Evolutionary conservation across 35 echinoderm and acorn worm species (phyloP).

Genomic region (Nesometra sesokonis): DNA sequence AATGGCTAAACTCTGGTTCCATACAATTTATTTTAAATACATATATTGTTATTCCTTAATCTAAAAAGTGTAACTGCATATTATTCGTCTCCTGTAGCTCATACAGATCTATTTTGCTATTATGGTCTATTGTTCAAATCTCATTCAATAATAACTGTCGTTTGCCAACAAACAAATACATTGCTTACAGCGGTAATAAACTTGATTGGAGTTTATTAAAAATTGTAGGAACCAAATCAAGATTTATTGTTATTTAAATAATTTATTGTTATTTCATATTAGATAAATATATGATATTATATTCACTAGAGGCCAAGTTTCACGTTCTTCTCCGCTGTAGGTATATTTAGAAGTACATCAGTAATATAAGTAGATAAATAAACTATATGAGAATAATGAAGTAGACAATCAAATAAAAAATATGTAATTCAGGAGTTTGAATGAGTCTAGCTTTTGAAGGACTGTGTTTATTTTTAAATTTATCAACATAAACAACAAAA

Average conservation of each 20-base stretch:
- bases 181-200: not conserved
- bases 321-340: not conserved
- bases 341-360: not conserved
- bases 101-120: not conserved
- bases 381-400: not conserved
- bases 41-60: not conserved
- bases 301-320: not conserved
- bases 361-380: not conserved
- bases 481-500: too few species aligned
- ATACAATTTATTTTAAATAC: not conserved
- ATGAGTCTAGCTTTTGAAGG: too few species aligned
- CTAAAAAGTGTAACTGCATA: not conserved
- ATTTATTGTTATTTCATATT: not conserved
- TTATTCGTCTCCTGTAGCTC: not conserved
- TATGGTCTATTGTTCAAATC: not conserved
- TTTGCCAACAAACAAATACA: not conserved
- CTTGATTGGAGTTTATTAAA: not conserved
- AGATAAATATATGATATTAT: not conserved
- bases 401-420: not conserved
- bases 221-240: not conserved
- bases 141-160: not conserved
- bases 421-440: not conserved
- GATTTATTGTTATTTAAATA: not conserved
- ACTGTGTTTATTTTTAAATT: too few species aligned
- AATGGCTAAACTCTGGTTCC: not conserved